Percentiles rank a stretch among this genome's conserved stretches.
These are phyloP conservation scores for Acanthochromis polyacanthus DNA, from an alignment of 2,113 vertebrate species.

Conservation along the genomic window DNA sequence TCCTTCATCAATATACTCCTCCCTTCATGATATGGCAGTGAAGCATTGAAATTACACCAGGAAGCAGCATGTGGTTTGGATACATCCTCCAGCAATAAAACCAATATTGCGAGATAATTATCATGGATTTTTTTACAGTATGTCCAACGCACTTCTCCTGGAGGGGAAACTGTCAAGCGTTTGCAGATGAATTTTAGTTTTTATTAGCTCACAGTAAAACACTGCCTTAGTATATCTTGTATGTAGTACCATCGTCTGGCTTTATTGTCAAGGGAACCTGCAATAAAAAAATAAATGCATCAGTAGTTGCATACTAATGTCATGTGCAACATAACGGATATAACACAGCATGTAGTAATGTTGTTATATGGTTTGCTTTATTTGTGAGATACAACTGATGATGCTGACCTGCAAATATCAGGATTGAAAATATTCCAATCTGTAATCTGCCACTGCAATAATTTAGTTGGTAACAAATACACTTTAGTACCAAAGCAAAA, in stretches of 20 bases:
- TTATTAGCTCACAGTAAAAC: conserved; percentile 83
- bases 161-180: conserved; percentile 78
- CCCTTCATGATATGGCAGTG: conserved; percentile 39
- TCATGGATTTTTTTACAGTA: conserved; percentile 83
- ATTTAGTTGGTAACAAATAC: background rate
- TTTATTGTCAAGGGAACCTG: conserved; percentile 76
- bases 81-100: conserved; percentile 82
- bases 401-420: background rate
- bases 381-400: conserved; percentile 32
- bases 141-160: conserved; percentile 77
- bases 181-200: conserved; percentile 81
- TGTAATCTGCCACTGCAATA: background rate
- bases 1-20: conserved; percentile 20
- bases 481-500: no score
- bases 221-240: conserved; percentile 63
- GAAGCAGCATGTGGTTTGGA: conserved; percentile 72
- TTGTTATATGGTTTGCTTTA: conserved; percentile 49
- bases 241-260: conserved; percentile 73
- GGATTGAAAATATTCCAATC: background rate
- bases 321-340: conserved; percentile 61
- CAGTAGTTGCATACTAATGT: conserved; percentile 77
- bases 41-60: conserved; percentile 64
- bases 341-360: conserved; percentile 39
- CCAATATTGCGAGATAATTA: conserved; percentile 84
- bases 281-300: conserved; percentile 79